These are phyloP conservation scores for Goniozus legneri DNA, from an alignment of 1,140 invertebrate genomes.

Conservation along the genomic window DNA sequence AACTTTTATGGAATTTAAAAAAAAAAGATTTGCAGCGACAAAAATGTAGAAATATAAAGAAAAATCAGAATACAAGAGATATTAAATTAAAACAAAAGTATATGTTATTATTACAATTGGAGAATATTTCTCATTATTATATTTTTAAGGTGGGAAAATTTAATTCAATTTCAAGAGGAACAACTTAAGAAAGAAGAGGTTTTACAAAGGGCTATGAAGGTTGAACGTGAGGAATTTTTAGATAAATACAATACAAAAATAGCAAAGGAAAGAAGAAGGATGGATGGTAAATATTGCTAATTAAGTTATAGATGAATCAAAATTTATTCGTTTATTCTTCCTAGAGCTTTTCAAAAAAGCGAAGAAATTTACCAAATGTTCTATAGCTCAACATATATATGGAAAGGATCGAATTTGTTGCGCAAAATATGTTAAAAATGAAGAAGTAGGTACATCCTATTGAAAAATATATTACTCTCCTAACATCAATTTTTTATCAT, in stretches of 20 bases:
- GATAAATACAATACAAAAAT: slow-evolving; percentile 32
- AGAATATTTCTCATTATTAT: background rate
- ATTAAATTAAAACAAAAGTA: slow-evolving; percentile 8
- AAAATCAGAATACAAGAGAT: slow-evolving; percentile 22
- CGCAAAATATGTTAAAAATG: slow-evolving; percentile 1
- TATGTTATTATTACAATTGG: slow-evolving; percentile 6
- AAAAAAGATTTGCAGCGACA: slow-evolving; percentile 17
- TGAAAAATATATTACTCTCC: too few relatives aligned
- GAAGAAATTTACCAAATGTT: slow-evolving; percentile 23
- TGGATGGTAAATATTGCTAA: slow-evolving; percentile 25
- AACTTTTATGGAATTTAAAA: slow-evolving; percentile 13
- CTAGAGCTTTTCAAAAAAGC: slow-evolving; percentile 19
- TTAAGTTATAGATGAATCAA: slow-evolving; percentile 3
- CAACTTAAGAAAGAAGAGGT: slow-evolving; percentile 28
- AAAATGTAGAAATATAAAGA: slow-evolving; percentile 21
- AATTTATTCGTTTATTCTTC: slow-evolving; percentile 7
- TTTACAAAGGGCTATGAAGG: slow-evolving; percentile 17
- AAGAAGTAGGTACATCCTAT: slow-evolving; percentile 3
- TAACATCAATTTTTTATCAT: too few relatives aligned
- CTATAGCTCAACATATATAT: slow-evolving; percentile 14
- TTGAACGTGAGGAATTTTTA: slow-evolving; percentile 28
- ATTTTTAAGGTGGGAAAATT: slow-evolving; percentile 32
- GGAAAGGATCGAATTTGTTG: slow-evolving; percentile 19
- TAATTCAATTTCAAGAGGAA: slow-evolving; percentile 24
- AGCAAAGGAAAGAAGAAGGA: slow-evolving; percentile 20